A percentile compares a stretch with the other conserved stretches of the same genome.
phyloP scores from a whole-genome alignment of 2,113 vertebrate species.

The Tichodroma muraria region DNA sequence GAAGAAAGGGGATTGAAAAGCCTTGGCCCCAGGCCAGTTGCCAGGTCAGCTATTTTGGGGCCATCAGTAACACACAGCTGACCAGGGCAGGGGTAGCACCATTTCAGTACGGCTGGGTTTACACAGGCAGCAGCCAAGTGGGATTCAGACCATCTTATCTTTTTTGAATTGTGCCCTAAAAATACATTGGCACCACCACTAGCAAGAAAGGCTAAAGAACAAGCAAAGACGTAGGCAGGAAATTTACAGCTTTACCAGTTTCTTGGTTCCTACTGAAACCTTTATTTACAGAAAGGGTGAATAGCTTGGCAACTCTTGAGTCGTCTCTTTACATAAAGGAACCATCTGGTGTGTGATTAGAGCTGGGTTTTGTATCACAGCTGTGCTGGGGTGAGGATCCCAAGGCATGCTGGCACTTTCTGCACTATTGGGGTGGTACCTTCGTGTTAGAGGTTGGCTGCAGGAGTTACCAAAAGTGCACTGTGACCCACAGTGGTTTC shows the following conservation, averaged over 20 bases:
- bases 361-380: background rate
- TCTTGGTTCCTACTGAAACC: background rate
- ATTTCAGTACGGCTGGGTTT: background rate
- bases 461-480: background rate
- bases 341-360: slow-evolving; percentile 46
- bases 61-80: background rate
- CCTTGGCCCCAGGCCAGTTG: background rate
- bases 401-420: background rate
- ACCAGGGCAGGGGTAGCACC: background rate
- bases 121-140: background rate
- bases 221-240: background rate
- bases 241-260: slow-evolving; percentile 10
- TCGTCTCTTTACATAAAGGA: slow-evolving; percentile 15
- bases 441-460: background rate
- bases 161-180: background rate
- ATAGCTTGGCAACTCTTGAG: slow-evolving; percentile 52
- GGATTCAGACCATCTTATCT: background rate
- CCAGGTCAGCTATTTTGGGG: background rate
- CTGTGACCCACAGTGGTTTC: too few species aligned
- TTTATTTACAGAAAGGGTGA: slow-evolving; percentile 58
- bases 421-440: background rate
- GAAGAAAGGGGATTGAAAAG: background rate
- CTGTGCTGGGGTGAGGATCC: background rate
- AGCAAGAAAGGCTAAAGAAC: background rate
- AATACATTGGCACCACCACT: background rate